Evolutionary conservation across 2,113 vertebrate species (phyloP), one percentile per base, ranked within the genome.

Genomic region (Peromyscus californicus): DNA sequence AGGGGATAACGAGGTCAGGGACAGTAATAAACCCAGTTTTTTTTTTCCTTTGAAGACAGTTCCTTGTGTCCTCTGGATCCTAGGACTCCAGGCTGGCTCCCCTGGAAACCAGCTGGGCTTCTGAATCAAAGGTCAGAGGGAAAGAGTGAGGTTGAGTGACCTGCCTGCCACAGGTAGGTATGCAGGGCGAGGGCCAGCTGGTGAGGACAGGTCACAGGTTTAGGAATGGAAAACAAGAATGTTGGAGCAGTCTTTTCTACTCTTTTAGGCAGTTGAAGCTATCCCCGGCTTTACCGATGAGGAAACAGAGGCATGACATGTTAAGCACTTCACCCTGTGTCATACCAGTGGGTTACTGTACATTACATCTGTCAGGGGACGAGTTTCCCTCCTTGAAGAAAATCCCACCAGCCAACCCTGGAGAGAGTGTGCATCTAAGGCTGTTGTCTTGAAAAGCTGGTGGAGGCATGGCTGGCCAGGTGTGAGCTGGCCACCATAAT

Each of bases 91-190:
- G 75, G 69, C 83, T 85, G 78, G 39, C 90, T 89, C 80, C 89
- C 92, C 51, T 39, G 67, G 87, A 70, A 86, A 91, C 87, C 21
- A 48, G 85, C 84, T 65, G 88, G 10, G 94, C 57, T 95, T 90
- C 33, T 8, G 48, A 51, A 87, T 70, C 78, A 57, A n/a, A 90
- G 63, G 63, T 74, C 45, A 19, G 82, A 13, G 5, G 17, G n/a
- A 1, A 0, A 65, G 31, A 5, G 7, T 12, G 42, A 6, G 17
- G 24, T 17, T 36, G 31, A 48, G 42, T 61, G 31, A 16, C 33
- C 3, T 57, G 19, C 51, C 83, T 70, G 54, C 57, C 33, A 8
- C 7, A 0, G 24, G 36, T n/a, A n/a, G 61, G 9, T 91, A 4
- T 42, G 19, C 4, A 31, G 24, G 57, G 51, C 33, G 21, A 80